These are phyloP conservation scores for Sycophaga agraensis DNA, from an alignment of 1,140 invertebrate genomes.

Conservation along the genomic window DNA sequence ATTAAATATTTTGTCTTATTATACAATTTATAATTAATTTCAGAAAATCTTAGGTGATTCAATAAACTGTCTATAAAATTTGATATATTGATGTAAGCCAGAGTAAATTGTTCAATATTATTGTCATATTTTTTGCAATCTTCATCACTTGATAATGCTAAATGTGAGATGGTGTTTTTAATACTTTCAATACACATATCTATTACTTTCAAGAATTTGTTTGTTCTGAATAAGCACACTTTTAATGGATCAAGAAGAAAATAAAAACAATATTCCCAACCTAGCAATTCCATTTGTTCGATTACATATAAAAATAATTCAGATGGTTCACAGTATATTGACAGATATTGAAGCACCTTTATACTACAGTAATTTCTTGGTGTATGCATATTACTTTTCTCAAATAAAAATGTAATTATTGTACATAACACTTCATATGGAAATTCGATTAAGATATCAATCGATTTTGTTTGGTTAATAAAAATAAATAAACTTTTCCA, in stretches of 20 bases:
- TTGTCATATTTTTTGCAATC: background rate
- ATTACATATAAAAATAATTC: conserved; percentile 3
- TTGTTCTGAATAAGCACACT: conserved; percentile 2
- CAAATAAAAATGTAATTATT: background rate
- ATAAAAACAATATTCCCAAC: background rate
- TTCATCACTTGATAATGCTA: background rate
- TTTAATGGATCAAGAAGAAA: background rate
- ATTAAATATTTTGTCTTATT: conserved; percentile 10
- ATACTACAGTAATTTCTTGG: background rate
- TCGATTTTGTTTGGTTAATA: background rate
- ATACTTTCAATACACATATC: conserved; percentile 8
- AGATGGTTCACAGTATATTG: conserved; percentile 8
- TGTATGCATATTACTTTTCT: background rate
- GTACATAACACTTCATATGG: conserved; percentile 1
- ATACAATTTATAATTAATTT: background rate
- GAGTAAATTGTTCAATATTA: background rate
- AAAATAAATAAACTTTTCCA: background rate
- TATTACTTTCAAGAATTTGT: background rate
- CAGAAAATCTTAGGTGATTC: background rate
- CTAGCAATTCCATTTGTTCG: conserved; percentile 8
- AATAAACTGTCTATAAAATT: conserved; percentile 11
- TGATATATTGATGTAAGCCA: conserved; percentile 1
- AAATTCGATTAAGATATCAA: background rate
- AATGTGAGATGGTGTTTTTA: conserved; percentile 3
- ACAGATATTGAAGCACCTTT: background rate